phyloP scores from a whole-genome alignment of 2,113 vertebrate species.

The Callocephalon fimbriatum region DNA sequence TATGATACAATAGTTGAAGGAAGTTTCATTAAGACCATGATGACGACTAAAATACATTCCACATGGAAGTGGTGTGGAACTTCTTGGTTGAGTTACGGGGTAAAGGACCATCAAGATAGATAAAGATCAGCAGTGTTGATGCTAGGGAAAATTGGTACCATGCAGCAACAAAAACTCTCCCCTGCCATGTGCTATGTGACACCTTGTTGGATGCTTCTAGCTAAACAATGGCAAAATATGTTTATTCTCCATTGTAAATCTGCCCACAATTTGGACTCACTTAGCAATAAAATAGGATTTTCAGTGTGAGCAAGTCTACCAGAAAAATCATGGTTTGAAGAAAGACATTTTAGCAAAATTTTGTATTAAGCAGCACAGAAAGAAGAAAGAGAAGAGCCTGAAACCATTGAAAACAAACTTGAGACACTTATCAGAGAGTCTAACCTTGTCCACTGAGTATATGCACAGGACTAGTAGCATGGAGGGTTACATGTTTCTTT shows the following conservation, averaged over 20 bases:
- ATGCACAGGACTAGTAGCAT: neutral
- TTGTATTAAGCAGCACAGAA: neutral
- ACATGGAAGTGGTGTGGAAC: neutral
- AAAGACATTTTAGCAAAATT: neutral
- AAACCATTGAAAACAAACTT: neutral
- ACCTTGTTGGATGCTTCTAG: neutral
- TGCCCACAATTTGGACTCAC: neutral
- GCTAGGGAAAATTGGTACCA: neutral
- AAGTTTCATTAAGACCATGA: neutral
- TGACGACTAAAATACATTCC: neutral
- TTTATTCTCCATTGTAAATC: neutral
- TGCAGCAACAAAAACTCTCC: neutral
- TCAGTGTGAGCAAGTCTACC: neutral
- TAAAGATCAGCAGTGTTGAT: neutral
- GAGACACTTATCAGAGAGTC: neutral
- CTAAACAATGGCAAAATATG: neutral
- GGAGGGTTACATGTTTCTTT: neutral
- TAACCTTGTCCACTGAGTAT: neutral
- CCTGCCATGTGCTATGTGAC: rapidly evolving
- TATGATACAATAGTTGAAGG: neutral
- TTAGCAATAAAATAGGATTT: neutral
- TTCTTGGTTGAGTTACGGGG: neutral
- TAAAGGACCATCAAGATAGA: neutral
- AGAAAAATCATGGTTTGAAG: neutral
- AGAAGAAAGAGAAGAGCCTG: neutral